Conservation (phyloP, 2,888 invertebrate genomes). For the Sarcophaga rosellei region DNA sequence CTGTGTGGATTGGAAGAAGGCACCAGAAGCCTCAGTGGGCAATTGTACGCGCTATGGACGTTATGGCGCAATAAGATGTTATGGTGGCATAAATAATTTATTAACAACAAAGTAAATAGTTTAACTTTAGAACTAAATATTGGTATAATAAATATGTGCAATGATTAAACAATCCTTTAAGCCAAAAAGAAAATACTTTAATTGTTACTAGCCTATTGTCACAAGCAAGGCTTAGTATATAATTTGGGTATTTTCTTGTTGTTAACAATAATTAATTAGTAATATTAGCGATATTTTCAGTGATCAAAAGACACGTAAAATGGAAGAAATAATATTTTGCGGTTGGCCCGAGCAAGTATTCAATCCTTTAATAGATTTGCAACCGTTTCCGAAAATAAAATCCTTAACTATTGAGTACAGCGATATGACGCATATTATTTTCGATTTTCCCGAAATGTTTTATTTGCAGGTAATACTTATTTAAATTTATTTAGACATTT, state of each 20-base stretch:
- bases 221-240: background rate
- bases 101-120: constrained; percentile 72
- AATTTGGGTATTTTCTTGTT: constrained; percentile 17
- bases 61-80: constrained; percentile 75
- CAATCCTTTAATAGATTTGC: constrained; percentile 75
- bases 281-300: constrained; percentile 58
- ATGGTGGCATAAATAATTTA: constrained; percentile 78
- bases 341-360: constrained; percentile 78
- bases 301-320: constrained; percentile 71
- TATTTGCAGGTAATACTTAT: constrained; percentile 74
- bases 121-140: background rate
- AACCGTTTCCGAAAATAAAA: constrained; percentile 76
- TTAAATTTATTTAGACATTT: background rate
- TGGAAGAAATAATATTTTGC: constrained; percentile 75
- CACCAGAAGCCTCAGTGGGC: constrained; percentile 75
- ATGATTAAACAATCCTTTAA: background rate
- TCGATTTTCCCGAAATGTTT: constrained; percentile 78
- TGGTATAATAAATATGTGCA: background rate
- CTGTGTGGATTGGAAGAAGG: constrained; percentile 76
- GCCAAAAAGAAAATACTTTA: background rate
- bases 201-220: background rate
- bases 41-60: constrained; percentile 75
- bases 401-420: constrained; percentile 78
- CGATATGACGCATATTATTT: constrained; percentile 75
- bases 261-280: constrained; percentile 2